Evolutionary conservation across 64 coral and sea anemone species (phyloP).

Genomic region (Stichodactyla mertensii): DNA sequence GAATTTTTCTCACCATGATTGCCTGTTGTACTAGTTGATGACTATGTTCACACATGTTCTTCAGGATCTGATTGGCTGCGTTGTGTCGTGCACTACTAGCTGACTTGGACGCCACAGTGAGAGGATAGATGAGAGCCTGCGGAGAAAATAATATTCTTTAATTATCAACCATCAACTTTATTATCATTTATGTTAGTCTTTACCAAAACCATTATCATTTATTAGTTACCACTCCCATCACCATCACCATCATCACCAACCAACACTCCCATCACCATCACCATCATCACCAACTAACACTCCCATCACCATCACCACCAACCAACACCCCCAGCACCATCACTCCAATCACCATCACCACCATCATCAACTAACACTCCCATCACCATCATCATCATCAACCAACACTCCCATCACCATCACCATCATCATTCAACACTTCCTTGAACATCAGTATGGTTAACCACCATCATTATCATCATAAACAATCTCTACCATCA

Average conservation of each 20-base stretch:
- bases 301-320: too few species aligned
- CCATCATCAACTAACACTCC: too few species aligned
- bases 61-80: conserved; percentile 97
- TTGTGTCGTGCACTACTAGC: conserved; percentile 77
- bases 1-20: conserved; percentile 65
- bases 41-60: conserved; percentile 99
- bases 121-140: conserved; percentile 87
- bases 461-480: too few species aligned
- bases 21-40: conserved; percentile 94
- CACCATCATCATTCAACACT: too few species aligned
- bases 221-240: too few species aligned
- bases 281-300: too few species aligned
- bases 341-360: too few species aligned
- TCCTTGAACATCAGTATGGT: too few species aligned
- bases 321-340: too few species aligned
- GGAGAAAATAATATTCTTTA: not conserved
- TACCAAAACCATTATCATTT: not conserved
- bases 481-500: too few species aligned
- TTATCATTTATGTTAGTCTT: not conserved
- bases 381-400: too few species aligned
- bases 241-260: not conserved
- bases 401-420: not conserved
- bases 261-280: too few species aligned
- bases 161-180: not conserved
- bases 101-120: conserved; percentile 96